Evolutionary conservation across 1,140 invertebrate genomes (phyloP).

Genomic region (Drosophila littoralis): DNA sequence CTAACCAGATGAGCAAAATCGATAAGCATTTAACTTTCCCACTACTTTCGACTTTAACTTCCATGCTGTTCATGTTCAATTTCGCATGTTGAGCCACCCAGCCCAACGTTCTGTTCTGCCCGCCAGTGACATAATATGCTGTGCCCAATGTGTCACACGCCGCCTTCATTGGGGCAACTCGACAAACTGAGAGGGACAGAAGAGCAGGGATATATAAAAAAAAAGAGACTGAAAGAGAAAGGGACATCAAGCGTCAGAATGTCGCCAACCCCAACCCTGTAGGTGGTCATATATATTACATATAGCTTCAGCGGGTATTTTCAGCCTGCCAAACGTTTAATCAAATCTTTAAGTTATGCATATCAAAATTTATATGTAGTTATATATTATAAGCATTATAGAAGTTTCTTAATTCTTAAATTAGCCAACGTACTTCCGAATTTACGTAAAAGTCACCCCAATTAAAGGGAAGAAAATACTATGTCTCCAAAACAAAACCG

Average conservation of each 20-base stretch:
- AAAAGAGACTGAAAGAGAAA: background rate
- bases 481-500: no score
- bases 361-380: background rate
- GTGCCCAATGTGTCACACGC: conserved; percentile 62
- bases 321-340: background rate
- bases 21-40: conserved; percentile 62
- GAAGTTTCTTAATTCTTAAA: no score
- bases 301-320: background rate
- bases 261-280: conserved; percentile 36
- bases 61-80: conserved; percentile 22
- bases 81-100: conserved; percentile 23
- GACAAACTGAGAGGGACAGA: conserved; percentile 27
- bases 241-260: conserved; percentile 29
- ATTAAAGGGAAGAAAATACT: no score
- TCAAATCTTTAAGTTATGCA: background rate
- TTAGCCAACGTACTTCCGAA: no score
- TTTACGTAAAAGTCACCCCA: no score
- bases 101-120: conserved; percentile 1
- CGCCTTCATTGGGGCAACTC: conserved; percentile 47
- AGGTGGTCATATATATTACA: background rate
- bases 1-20: conserved; percentile 58
- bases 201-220: background rate
- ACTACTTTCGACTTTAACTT: conserved; percentile 63
- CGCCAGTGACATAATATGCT: conserved; percentile 65
- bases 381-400: background rate